These are phyloP conservation scores for Urocynchramus pylzowi DNA, from an alignment of 2,113 vertebrate genomes.

Conservation along the genomic window DNA sequence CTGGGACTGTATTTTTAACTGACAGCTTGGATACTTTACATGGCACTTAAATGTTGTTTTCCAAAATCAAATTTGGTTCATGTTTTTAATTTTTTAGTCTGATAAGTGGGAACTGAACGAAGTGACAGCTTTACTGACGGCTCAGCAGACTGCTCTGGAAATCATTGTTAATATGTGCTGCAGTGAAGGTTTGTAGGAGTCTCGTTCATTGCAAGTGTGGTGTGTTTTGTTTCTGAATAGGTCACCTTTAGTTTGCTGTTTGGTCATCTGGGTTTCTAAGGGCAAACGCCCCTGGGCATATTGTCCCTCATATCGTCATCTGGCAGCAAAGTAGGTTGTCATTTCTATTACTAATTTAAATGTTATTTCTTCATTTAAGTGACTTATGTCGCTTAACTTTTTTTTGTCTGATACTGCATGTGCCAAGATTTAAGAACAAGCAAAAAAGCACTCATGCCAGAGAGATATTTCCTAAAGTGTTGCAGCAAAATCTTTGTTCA, in stretches of 20 bases:
- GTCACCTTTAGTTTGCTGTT: neutral
- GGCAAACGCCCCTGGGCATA: rapidly evolving
- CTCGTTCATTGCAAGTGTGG: neutral
- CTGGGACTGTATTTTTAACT: neutral
- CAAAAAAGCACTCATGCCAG: neutral
- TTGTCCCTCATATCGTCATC: neutral
- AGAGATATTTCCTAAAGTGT: neutral
- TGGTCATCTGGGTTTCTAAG: neutral
- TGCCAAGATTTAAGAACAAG: neutral
- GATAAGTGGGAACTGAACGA: slow-evolving; percentile 86
- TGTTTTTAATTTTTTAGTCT: slow-evolving; percentile 70
- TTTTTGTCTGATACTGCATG: neutral
- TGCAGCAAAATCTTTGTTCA: neutral
- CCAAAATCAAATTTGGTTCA: neutral
- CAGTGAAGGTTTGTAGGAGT: slow-evolving; percentile 82
- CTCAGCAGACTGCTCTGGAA: slow-evolving; percentile 95
- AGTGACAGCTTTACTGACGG: slow-evolving; percentile 84
- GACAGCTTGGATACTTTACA: neutral
- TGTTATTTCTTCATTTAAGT: neutral
- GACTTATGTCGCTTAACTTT: neutral
- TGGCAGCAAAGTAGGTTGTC: neutral
- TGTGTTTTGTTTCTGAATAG: neutral
- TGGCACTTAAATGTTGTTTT: neutral
- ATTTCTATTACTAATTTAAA: neutral
- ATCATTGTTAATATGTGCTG: slow-evolving; percentile 98